Evolutionary conservation across 37 sponge, comb jelly and placozoan species (phyloP), one percentile per base, ranked within the genome.

Genomic region (Petrosia ficiformis): DNA sequence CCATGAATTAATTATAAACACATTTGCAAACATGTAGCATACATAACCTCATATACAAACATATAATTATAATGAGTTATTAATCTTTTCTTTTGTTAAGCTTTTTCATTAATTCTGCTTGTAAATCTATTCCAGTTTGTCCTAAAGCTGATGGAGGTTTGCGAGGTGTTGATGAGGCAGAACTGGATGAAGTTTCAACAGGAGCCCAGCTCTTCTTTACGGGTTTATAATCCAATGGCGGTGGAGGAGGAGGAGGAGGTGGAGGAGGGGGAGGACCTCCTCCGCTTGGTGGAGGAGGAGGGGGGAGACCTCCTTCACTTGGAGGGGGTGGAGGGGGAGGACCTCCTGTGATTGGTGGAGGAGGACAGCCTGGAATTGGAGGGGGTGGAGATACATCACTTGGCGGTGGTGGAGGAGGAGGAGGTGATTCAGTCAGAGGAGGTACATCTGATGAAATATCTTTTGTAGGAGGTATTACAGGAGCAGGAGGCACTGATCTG

Each of bases 191-290:
- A 1, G 72, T 24, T 34, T 65, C 16, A 22, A 66, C 58, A 1
- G 67, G 67, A 39, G 63, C 68, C 43, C 68, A 68, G 22, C 80
- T 21, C 39, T 86, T 79, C 80, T 75, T 78, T 26, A 73, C 73
- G 21, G 85, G 78, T 22, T 10, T 24, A 39, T 64, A 77, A 14
- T 65, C 73, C 22, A 72, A 32, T 8, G 80, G 86, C 41, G 86
- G 86, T 1, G 80, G 70, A 16, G 88, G 83, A 0, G 77, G 78
- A 54, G 77, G 87, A 32, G 66, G 74, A 75, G 71, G 66, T 1
- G 80, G 71, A 42, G 80, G 73, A 0, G 85, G 72, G 29, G 87
- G 77, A 1, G 76, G 76, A 26, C 48, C 58, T 2, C 40, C 75
- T 63, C 61, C 71, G 10, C 33, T 21, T 69, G 77, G 57, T n/a